Conservation (phyloP, 2,888 invertebrate species). For the Pollenia griseotomentosa region DNA sequence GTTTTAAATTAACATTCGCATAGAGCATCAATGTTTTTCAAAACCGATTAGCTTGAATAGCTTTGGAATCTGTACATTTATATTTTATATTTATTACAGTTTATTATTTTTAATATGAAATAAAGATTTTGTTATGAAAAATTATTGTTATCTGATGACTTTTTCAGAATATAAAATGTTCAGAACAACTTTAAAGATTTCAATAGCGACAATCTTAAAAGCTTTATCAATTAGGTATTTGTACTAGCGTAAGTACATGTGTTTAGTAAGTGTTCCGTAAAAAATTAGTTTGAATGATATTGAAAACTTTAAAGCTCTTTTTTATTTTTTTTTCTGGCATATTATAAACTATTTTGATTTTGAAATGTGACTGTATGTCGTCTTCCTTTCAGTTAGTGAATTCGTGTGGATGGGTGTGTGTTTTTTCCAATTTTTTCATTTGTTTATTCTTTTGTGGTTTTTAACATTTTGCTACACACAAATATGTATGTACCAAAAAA, state of each 20-base stretch:
- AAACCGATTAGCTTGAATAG: neutral
- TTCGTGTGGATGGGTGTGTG: slow-evolving; percentile 1
- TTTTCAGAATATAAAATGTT: slow-evolving; percentile 13
- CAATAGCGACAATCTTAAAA: slow-evolving; percentile 56
- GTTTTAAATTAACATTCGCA: slow-evolving; percentile 51
- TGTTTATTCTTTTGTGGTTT: neutral
- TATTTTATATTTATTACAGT: neutral
- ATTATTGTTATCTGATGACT: slow-evolving; percentile 29
- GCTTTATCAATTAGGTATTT: slow-evolving; percentile 8
- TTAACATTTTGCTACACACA: neutral
- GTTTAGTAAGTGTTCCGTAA: neutral
- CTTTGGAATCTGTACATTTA: slow-evolving; percentile 44
- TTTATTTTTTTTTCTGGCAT: slow-evolving; percentile 31
- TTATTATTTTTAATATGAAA: neutral
- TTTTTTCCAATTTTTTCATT: neutral
- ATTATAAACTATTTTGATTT: slow-evolving; percentile 69
- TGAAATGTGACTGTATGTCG: slow-evolving; percentile 64
- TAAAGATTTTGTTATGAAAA: slow-evolving; percentile 11
- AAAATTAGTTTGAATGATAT: slow-evolving; percentile 13
- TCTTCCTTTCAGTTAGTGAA: slow-evolving; percentile 39
- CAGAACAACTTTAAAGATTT: slow-evolving; percentile 55
- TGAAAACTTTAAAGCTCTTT: slow-evolving; percentile 51
- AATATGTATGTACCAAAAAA: neutral
- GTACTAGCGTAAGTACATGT: neutral
- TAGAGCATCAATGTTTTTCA: neutral